Evolutionary conservation across 2,888 invertebrate genomes (phyloP).

Genomic region (Stenchaetothrips biformis): DNA sequence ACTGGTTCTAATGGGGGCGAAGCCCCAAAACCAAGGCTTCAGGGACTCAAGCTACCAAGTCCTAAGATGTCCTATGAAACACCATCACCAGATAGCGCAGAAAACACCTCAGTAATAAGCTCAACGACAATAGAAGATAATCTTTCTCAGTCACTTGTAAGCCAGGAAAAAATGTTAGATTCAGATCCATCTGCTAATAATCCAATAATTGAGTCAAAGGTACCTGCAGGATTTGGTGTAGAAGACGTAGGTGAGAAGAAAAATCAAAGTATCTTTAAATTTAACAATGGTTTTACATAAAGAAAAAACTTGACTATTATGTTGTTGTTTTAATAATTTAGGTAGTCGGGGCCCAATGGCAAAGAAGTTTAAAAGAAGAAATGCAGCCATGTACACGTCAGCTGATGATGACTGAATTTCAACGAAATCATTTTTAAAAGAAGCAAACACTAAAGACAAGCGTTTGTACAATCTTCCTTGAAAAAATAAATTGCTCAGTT

Average conservation of each 20-base stretch:
- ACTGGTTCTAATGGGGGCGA: too few species aligned
- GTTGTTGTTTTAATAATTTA: neutral
- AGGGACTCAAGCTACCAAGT: neutral
- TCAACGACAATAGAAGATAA: neutral
- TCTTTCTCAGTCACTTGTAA: neutral
- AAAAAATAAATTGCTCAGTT: neutral
- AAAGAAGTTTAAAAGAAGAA: constrained; percentile 48
- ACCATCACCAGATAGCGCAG: neutral
- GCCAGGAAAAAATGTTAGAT: neutral
- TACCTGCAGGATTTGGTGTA: neutral
- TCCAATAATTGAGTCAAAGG: neutral
- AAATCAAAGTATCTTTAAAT: neutral
- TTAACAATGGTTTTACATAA: neutral
- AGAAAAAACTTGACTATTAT: neutral
- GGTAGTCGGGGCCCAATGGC: neutral
- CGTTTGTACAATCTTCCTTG: neutral
- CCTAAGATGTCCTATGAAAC: neutral
- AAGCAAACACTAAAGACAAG: neutral
- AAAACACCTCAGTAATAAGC: too few species aligned
- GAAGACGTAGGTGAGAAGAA: neutral
- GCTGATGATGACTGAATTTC: constrained; percentile 30
- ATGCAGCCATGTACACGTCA: constrained; percentile 44
- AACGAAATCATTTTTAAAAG: neutral
- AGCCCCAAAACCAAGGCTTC: neutral
- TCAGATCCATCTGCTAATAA: constrained; percentile 15